These are phyloP conservation scores for Eucidaris tribuloides DNA, from an alignment of 35 echinoderm and acorn worm species.

Conservation along the genomic window DNA sequence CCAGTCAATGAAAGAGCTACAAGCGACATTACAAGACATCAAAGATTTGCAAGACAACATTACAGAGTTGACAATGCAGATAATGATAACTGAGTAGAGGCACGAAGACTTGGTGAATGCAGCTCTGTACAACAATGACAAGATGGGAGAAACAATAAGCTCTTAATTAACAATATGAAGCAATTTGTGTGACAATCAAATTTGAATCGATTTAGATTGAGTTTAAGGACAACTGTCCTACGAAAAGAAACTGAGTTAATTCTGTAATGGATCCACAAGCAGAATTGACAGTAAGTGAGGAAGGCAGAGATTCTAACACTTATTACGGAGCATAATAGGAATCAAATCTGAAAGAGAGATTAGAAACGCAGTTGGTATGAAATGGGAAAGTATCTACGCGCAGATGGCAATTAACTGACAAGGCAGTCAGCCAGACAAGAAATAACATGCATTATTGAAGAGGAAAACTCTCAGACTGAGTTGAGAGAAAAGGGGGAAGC, in stretches of 20 bases:
- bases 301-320: constrained; percentile 39
- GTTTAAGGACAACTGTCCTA: constrained; percentile 42
- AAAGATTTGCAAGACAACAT: constrained; percentile 86
- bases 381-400: constrained; percentile 45
- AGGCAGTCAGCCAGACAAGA: constrained; percentile 71
- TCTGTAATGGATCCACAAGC: constrained; percentile 17
- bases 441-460: constrained; percentile 47
- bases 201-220: constrained; percentile 57
- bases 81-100: constrained; percentile 92
- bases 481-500: constrained; percentile 63
- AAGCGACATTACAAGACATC: constrained; percentile 92
- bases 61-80: constrained; percentile 66
- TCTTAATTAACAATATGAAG: constrained; percentile 38
- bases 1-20: constrained; percentile 96
- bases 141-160: constrained; percentile 66
- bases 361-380: constrained; percentile 64
- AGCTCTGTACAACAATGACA: constrained; percentile 49
- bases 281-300: constrained; percentile 27
- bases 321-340: constrained; percentile 65
- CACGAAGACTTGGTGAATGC: constrained; percentile 75
- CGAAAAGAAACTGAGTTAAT: constrained; percentile 33
- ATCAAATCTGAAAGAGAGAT: constrained; percentile 60
- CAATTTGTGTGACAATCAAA: constrained; percentile 33
- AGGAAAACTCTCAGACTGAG: constrained; percentile 52
- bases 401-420: constrained; percentile 36